Percentiles rank a stretch among this genome's conserved stretches.
Evolutionary conservation across 1,140 invertebrate genomes (phyloP).

Genomic region (Rhysida immarginata): DNA sequence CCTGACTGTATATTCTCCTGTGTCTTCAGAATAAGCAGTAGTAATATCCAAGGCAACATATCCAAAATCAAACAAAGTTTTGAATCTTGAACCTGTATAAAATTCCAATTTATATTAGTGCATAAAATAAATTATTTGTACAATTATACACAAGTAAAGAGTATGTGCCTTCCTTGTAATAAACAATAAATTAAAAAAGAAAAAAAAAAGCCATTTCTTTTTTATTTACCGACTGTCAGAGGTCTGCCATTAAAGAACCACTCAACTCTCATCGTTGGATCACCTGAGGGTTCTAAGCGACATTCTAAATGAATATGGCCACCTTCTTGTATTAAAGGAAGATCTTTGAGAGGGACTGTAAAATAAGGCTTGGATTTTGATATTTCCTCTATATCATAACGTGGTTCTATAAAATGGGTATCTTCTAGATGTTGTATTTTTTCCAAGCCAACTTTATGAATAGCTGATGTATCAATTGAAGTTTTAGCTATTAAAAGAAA

Average conservation of each 20-base stretch:
- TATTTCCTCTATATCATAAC: constrained; percentile 79
- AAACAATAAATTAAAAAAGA: background rate
- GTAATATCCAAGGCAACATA: constrained; percentile 82
- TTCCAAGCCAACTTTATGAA: constrained; percentile 65
- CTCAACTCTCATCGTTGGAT: constrained; percentile 88
- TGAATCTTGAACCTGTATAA: constrained; percentile 65
- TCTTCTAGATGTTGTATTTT: constrained; percentile 76
- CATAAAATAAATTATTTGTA: too few species aligned
- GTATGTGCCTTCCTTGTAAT: too few species aligned
- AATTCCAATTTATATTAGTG: too few species aligned
- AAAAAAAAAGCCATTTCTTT: background rate
- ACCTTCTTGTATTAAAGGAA: constrained; percentile 68
- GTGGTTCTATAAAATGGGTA: constrained; percentile 66
- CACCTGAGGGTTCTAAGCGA: constrained; percentile 78
- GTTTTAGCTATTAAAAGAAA: constrained; percentile 42
- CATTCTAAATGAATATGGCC: constrained; percentile 83
- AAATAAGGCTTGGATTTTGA: constrained; percentile 85
- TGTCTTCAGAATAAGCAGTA: constrained; percentile 68
- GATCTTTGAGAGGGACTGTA: constrained; percentile 63
- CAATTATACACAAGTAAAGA: too few species aligned
- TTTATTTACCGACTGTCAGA: constrained; percentile 51
- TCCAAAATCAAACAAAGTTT: constrained; percentile 89
- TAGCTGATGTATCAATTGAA: constrained; percentile 61
- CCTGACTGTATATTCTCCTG: constrained; percentile 81
- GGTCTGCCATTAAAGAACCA: constrained; percentile 86